These are phyloP conservation scores for Amphibalanus amphitrite DNA, from an alignment of 1,140 invertebrate genomes.

Conservation along the genomic window DNA sequence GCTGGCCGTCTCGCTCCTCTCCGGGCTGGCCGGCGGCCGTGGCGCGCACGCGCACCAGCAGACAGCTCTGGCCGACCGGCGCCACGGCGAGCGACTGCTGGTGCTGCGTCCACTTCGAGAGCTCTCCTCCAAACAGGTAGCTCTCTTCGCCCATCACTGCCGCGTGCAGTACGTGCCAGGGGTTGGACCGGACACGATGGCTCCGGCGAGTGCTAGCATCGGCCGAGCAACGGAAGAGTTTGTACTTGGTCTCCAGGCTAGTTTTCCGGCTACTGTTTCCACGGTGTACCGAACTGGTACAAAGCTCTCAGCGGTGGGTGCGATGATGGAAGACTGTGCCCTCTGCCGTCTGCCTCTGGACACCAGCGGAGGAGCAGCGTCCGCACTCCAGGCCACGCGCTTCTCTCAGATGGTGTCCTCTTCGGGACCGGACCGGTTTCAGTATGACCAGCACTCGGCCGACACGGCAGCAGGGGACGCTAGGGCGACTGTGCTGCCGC, in stretches of 20 bases:
- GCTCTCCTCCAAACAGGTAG: neutral
- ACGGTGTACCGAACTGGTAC: conserved; percentile 57
- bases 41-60: neutral
- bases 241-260: conserved; percentile 45
- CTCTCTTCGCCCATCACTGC: neutral
- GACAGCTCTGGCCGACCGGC: conserved; percentile 3
- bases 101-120: neutral
- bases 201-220: conserved; percentile 27
- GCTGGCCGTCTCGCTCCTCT: conserved; percentile 7
- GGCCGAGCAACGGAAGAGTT: conserved; percentile 48
- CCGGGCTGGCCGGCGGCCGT: neutral
- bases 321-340: conserved; percentile 9
- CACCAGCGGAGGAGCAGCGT: conserved; percentile 13
- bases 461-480: neutral
- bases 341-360: conserved; percentile 13
- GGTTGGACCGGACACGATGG: neutral
- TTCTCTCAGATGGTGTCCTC: conserved; percentile 12
- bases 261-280: conserved; percentile 55
- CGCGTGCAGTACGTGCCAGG: neutral
- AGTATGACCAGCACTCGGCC: neutral
- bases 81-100: neutral
- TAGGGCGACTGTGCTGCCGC: neutral
- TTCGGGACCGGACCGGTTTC: neutral
- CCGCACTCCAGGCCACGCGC: conserved; percentile 12
- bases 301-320: conserved; percentile 32